phyloP scores from a whole-genome alignment of 23 tunicate species.

The Botrylloides violaceus region DNA sequence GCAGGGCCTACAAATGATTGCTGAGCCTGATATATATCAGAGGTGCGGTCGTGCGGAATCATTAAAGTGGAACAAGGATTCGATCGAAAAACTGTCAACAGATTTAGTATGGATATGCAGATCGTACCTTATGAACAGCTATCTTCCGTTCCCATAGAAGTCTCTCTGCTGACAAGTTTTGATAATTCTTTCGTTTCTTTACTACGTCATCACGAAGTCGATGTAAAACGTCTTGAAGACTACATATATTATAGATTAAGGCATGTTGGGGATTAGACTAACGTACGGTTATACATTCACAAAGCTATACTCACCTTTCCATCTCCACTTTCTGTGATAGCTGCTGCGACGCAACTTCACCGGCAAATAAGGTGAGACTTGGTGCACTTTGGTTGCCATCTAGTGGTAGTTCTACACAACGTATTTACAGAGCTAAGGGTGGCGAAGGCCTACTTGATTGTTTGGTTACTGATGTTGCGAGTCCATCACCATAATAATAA shows the following conservation, averaged over 20 bases:
- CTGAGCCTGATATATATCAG: no score
- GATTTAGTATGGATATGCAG: no score
- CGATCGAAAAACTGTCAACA: no score
- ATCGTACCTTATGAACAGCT: neutral
- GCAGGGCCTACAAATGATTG: no score
- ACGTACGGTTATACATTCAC: neutral
- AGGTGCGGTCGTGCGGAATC: no score
- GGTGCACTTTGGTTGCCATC: neutral
- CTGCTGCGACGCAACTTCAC: slow-evolving; percentile 11
- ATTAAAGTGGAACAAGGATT: no score
- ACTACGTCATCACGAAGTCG: neutral
- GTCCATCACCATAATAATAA: no score
- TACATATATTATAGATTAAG: neutral
- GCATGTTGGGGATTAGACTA: neutral
- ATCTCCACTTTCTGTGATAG: slow-evolving; percentile 3
- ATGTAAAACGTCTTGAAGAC: no score
- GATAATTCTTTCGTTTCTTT: neutral
- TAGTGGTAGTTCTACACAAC: no score
- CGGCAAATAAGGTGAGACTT: slow-evolving; percentile 8
- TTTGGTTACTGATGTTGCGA: no score
- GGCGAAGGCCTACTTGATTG: no score
- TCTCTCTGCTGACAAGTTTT: slow-evolving; percentile 2
- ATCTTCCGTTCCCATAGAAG: slow-evolving; percentile 13
- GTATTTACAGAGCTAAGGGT: no score
- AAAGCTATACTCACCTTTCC: neutral